Evolutionary conservation across 2,888 invertebrate genomes (phyloP).

Genomic region (Steinernema hermaphroditum): DNA sequence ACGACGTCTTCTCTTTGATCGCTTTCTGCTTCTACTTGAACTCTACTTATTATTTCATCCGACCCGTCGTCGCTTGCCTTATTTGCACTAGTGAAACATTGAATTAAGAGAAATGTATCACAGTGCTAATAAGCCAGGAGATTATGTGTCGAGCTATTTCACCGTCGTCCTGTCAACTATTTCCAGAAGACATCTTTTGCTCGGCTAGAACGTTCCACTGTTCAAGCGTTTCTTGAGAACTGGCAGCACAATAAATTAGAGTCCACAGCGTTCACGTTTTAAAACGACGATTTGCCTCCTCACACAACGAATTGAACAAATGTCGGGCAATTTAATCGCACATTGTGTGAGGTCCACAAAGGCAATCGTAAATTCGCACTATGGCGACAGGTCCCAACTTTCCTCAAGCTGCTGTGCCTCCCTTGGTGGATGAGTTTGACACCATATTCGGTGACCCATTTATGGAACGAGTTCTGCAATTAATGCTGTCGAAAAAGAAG

Average conservation of each 20-base stretch:
- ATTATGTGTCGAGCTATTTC: not conserved
- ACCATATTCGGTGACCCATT: not conserved
- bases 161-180: no score
- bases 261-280: not conserved
- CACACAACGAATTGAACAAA: slow-evolving; percentile 5
- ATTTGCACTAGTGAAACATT: slow-evolving; percentile 22
- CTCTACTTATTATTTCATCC: not conserved
- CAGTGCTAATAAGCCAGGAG: slow-evolving; percentile 30
- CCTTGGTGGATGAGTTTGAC: not conserved
- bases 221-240: no score
- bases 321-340: not conserved
- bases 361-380: not conserved
- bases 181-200: no score
- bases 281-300: not conserved
- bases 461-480: slow-evolving; percentile 2
- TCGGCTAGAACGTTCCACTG: no score
- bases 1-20: not conserved
- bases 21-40: not conserved
- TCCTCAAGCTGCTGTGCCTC: not conserved
- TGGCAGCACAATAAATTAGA: not conserved
- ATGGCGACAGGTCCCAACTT: slow-evolving; percentile 1
- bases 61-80: not conserved
- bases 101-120: slow-evolving; percentile 3
- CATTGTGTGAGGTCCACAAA: not conserved
- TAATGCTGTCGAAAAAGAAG: not conserved